Evolutionary conservation across 2,797 vertebrate species (phyloP).

Genomic region (Cyprinodon diabolis): DNA sequence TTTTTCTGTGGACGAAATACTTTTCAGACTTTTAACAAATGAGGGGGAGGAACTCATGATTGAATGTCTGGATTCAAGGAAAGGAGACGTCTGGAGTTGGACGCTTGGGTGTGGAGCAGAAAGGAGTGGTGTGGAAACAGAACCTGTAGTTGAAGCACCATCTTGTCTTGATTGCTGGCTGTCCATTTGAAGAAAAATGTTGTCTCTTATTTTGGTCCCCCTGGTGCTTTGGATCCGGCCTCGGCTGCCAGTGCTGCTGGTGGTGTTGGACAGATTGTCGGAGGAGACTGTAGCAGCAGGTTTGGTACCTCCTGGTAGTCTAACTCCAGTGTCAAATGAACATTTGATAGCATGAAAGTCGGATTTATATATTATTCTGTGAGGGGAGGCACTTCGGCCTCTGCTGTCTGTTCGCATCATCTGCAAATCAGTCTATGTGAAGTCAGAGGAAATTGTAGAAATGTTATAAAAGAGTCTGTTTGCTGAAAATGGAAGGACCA

Average conservation of each 20-base stretch:
- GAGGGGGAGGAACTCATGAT: constrained; percentile 70
- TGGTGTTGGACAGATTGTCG: constrained; percentile 42
- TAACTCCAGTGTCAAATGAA: constrained; percentile 84
- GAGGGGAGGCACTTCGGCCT: constrained; percentile 91
- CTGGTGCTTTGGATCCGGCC: constrained; percentile 79
- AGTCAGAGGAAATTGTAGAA: constrained; percentile 10
- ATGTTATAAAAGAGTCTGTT: constrained; percentile 17
- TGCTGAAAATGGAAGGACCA: constrained; percentile 16
- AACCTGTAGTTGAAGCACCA: constrained; percentile 21
- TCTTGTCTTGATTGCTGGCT: constrained; percentile 77
- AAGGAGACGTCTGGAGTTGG: constrained; percentile 50
- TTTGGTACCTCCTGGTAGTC: constrained; percentile 51
- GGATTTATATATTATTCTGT: constrained; percentile 90
- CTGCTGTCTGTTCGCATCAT: constrained; percentile 90
- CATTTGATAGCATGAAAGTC: constrained; percentile 93
- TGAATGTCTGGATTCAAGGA: constrained; percentile 41
- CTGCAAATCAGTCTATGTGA: constrained; percentile 26
- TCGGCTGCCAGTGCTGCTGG: constrained; percentile 66
- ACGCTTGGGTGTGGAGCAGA: constrained; percentile 31
- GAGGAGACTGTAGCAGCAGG: constrained; percentile 25
- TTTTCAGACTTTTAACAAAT: constrained; percentile 75
- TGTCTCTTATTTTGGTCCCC: constrained; percentile 89
- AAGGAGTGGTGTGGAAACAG: constrained; percentile 31
- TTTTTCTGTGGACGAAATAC: constrained; percentile 60
- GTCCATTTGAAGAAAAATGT: constrained; percentile 93